phyloP scores from a whole-genome alignment of 2,888 invertebrate species.

The Drosophila subquinaria region DNA sequence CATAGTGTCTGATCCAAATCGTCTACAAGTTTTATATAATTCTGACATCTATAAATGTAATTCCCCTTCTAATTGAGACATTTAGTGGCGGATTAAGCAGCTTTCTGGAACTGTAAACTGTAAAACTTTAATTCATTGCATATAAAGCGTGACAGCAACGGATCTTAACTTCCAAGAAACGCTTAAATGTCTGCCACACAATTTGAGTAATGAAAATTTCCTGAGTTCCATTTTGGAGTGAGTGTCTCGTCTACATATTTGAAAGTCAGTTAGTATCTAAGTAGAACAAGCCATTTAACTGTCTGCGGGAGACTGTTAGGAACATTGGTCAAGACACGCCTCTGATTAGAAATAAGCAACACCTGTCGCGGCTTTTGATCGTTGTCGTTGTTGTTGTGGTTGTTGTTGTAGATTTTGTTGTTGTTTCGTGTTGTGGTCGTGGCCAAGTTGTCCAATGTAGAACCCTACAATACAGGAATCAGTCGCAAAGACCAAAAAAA shows the following conservation, averaged over 20 bases:
- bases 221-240: conserved; percentile 21
- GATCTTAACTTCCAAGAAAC: conserved; percentile 16
- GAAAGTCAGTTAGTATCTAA: conserved; percentile 62
- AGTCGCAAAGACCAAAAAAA: conserved; percentile 33
- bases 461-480: conserved; percentile 41
- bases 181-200: neutral
- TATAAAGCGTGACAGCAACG: conserved; percentile 34
- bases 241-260: conserved; percentile 25
- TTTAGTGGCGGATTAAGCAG: conserved; percentile 19
- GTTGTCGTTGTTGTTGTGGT: conserved; percentile 10
- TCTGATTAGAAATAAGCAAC: conserved; percentile 74
- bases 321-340: conserved; percentile 64
- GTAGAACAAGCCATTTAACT: conserved; percentile 74
- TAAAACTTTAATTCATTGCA: conserved; percentile 18
- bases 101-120: conserved; percentile 6
- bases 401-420: conserved; percentile 3
- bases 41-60: neutral
- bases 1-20: neutral
- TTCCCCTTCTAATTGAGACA: conserved; percentile 21
- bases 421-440: conserved; percentile 36
- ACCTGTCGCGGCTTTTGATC: conserved; percentile 74
- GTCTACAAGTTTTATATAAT: neutral
- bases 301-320: conserved; percentile 67
- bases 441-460: conserved; percentile 42
- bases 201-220: conserved; percentile 24